phyloP scores from a whole-genome alignment of 2,113 vertebrate species.

The Uropsilus gracilis region DNA sequence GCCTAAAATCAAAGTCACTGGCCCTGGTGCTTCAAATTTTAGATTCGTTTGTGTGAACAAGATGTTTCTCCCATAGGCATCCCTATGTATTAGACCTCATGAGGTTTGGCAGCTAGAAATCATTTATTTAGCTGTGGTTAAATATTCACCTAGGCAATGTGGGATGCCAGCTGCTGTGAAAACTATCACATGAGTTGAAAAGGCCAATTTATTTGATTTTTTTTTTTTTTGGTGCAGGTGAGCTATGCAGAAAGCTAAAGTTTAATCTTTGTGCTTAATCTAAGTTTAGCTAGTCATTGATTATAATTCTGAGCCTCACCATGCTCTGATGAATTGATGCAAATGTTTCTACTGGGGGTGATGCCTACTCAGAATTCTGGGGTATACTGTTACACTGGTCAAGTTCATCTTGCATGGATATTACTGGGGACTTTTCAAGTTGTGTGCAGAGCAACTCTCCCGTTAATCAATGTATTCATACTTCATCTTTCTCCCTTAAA shows the following conservation, averaged over 20 bases:
- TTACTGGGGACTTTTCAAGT: neutral
- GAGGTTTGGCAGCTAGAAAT: neutral
- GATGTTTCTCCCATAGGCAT: constrained; percentile 46
- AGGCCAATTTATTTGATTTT: neutral
- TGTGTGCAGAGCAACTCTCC: neutral
- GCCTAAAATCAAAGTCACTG: constrained; percentile 11
- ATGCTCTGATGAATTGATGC: neutral
- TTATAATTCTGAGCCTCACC: neutral
- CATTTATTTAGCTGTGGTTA: constrained; percentile 29
- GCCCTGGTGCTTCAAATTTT: constrained; percentile 46
- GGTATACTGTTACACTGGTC: neutral
- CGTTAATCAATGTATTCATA: neutral
- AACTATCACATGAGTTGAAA: neutral
- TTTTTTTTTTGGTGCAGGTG: neutral
- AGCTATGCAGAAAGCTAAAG: neutral
- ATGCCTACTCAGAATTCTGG: neutral
- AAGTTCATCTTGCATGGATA: neutral
- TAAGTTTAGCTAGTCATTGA: neutral
- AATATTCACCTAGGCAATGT: constrained; percentile 23
- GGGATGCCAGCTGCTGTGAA: neutral
- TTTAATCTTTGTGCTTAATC: neutral
- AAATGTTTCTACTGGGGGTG: neutral
- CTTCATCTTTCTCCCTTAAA: neutral
- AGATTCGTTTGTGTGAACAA: constrained; percentile 38
- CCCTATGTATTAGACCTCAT: constrained; percentile 22